These are phyloP conservation scores for Pandemis corylana DNA, from an alignment of 2,888 invertebrate genomes.

Conservation along the genomic window DNA sequence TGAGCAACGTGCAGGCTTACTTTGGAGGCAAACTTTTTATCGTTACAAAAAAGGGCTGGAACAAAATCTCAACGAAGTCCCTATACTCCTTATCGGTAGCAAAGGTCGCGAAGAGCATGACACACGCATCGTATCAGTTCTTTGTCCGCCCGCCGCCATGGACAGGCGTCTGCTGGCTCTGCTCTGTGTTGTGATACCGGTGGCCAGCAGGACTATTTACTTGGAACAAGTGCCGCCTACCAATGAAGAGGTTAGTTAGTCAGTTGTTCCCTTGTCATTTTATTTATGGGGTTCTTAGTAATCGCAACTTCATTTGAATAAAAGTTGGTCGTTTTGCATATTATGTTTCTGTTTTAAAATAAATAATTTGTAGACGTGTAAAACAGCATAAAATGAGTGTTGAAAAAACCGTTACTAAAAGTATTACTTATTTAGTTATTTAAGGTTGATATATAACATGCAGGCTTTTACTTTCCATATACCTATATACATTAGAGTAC, in stretches of 20 bases:
- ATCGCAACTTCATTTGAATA: not conserved
- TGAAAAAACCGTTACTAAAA: too few species aligned
- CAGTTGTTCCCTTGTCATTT: constrained; percentile 47
- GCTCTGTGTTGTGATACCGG: constrained; percentile 49
- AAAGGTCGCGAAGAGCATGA: constrained; percentile 28
- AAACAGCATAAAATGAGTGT: too few species aligned
- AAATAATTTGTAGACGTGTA: too few species aligned
- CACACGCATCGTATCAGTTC: constrained; percentile 23
- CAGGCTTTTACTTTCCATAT: too few species aligned
- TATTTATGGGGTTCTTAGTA: not conserved
- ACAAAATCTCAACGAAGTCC: constrained; percentile 18
- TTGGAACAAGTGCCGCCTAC: constrained; percentile 63
- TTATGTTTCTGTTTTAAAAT: too few species aligned
- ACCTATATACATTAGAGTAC: too few species aligned
- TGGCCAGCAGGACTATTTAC: constrained; percentile 62
- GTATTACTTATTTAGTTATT: too few species aligned
- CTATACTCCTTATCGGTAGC: constrained; percentile 18
- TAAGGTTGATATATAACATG: too few species aligned
- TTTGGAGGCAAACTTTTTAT: too few species aligned
- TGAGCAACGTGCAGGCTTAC: too few species aligned
- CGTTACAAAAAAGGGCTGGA: constrained; percentile 15
- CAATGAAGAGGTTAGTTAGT: constrained; percentile 72
- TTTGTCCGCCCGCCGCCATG: constrained; percentile 55
- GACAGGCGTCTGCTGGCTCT: constrained; percentile 49
- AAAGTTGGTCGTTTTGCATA: too few species aligned